Evolutionary conservation across 2,888 invertebrate species (phyloP).

Genomic region (Tenodera sinensis): DNA sequence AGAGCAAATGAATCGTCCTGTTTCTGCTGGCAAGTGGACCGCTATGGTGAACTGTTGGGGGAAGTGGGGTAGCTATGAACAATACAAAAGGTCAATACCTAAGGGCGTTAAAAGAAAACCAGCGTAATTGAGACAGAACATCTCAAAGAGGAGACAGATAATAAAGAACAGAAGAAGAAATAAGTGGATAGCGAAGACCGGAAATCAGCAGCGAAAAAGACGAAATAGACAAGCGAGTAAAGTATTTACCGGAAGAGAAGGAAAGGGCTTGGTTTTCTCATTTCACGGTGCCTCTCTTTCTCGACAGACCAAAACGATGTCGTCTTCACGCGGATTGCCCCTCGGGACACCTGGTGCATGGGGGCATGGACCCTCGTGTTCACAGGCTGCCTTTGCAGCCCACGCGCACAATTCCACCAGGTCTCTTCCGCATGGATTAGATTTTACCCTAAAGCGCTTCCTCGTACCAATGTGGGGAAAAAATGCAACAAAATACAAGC

Average conservation of each 20-base stretch:
- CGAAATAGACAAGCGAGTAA: not conserved
- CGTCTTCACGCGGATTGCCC: not conserved
- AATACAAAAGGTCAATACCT: not conserved
- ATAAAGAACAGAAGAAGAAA: not conserved
- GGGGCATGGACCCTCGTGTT: not conserved
- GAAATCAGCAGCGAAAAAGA: not conserved
- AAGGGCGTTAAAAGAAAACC: not conserved
- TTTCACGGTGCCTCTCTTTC: constrained; percentile 14
- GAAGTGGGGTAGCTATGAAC: not conserved
- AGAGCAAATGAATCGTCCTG: too few species aligned
- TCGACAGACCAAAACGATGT: not conserved
- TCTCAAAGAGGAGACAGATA: not conserved
- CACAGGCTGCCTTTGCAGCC: not conserved
- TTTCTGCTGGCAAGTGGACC: too few species aligned
- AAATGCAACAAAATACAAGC: too few species aligned
- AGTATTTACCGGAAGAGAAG: constrained; percentile 1
- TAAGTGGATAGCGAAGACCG: not conserved
- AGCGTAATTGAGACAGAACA: not conserved
- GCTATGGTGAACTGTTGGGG: too few species aligned
- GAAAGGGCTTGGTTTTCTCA: constrained; percentile 8
- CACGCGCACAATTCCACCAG: not conserved
- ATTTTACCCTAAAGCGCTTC: too few species aligned
- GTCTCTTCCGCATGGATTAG: not conserved
- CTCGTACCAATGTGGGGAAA: too few species aligned
- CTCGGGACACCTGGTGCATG: not conserved